Conservation (phyloP, 2,113 vertebrate species). For the Periophthalmodon schlosseri region DNA sequence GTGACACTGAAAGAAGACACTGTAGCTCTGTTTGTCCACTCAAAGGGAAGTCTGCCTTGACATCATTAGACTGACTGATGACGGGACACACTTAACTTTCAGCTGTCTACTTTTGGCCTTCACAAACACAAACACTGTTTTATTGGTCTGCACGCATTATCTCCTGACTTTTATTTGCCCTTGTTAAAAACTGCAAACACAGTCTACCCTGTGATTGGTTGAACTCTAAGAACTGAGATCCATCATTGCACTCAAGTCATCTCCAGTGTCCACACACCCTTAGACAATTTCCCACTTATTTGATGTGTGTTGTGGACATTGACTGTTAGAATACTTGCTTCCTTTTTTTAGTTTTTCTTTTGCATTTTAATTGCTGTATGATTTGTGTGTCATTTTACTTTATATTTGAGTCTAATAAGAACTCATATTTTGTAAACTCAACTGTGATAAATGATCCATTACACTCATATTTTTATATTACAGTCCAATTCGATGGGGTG, state of each 20-base stretch:
- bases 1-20: constrained; percentile 25
- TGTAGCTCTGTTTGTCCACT: constrained; percentile 33
- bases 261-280: constrained; percentile 9
- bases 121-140: constrained; percentile 33
- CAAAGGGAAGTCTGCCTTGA: constrained; percentile 29
- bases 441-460: neutral
- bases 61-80: constrained; percentile 55
- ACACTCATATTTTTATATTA: constrained; percentile 22
- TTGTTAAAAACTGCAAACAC: constrained; percentile 24
- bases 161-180: constrained; percentile 13
- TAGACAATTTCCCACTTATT: constrained; percentile 37
- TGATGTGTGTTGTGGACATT: constrained; percentile 41
- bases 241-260: constrained; percentile 18
- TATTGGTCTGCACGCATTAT: constrained; percentile 26
- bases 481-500: constrained; percentile 87
- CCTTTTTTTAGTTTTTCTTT: constrained; percentile 4
- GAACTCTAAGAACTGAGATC: constrained; percentile 25
- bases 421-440: neutral
- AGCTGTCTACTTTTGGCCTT: neutral
- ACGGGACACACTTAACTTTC: constrained; percentile 14
- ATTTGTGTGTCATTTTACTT: neutral
- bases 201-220: constrained; percentile 28
- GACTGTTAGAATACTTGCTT: neutral
- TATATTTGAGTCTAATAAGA: neutral
- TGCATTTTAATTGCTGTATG: neutral